Evolutionary conservation across 2,113 vertebrate genomes (phyloP), one percentile per base, ranked within the genome.

Genomic region (Glareola pratincola): DNA sequence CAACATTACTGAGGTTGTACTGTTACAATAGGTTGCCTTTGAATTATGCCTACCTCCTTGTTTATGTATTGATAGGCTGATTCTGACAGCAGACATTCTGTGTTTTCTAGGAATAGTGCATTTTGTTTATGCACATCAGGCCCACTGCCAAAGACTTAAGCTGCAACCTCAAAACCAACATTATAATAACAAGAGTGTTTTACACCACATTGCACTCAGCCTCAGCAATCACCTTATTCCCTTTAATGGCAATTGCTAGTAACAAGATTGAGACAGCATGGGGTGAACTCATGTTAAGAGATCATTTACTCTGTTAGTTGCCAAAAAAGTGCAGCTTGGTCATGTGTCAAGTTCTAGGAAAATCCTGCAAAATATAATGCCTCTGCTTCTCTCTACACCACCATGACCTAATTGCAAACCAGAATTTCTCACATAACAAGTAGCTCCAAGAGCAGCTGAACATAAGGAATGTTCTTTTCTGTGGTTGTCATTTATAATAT

Each of bases 101-200:
- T 91, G 53, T 80, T 88, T 92, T 85, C 73, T 81, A 78, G 22
- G 13, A 84, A 75, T 81, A 24, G 21, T 75, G 43, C 10, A 29
- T 71, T 89, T 88, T 94, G 41, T 88, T 94, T 94, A 91, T 72
- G 34, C 30, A 37, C 56, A 92, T 75, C 48, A 75, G 83, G 76
- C 73, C 78, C 13, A 4, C 67, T 90, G 91, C 76, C 82, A 96
- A 76, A 77, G 62, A 12, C 67, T 76, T 85, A 37, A 88, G 27
- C 84, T 67, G 51, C 41, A 85, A 47, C 76, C 88, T 90, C 72
- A 92, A 94, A 94, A 80, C 63, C 22, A 72, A 54, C 37, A 51
- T 85, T 87, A n/a, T 50, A 80, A 88, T 72, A 92, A 77, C 85
- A 90, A 77, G 67, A 85, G 67, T 68, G 48, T 77, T 89, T 95